Percentiles rank a stretch among this genome's conserved stretches.
These are phyloP conservation scores for Chelonus formosanus DNA, from an alignment of 2,888 invertebrate species.

Conservation along the genomic window DNA sequence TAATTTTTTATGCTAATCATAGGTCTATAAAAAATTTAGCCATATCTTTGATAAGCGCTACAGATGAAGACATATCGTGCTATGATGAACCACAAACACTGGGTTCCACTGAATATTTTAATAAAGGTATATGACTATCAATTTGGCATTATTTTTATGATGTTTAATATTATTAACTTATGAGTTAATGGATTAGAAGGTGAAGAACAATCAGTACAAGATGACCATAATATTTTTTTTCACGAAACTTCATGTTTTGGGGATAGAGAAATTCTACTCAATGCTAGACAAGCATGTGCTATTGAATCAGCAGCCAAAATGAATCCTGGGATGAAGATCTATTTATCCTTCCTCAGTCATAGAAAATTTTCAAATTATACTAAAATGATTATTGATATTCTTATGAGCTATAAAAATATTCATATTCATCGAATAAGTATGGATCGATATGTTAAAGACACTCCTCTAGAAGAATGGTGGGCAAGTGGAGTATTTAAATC, in stretches of 20 bases:
- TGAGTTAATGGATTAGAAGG: constrained; percentile 16
- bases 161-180: not conserved
- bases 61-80: no score
- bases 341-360: constrained; percentile 69
- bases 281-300: constrained; percentile 73
- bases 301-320: constrained; percentile 74
- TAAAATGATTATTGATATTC: constrained; percentile 55
- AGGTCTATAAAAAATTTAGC: no score
- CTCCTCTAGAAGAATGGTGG: constrained; percentile 71
- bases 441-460: constrained; percentile 67
- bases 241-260: constrained; percentile 73
- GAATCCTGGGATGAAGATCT: constrained; percentile 70
- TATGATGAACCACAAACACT: no score
- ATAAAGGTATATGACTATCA: no score
- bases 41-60: no score
- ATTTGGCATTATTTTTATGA: not conserved
- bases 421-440: constrained; percentile 67
- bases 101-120: no score
- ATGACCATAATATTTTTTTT: constrained; percentile 71
- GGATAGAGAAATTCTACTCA: constrained; percentile 64
- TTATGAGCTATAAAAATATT: constrained; percentile 67
- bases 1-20: no score
- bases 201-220: constrained; percentile 49
- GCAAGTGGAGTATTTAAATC: constrained; percentile 65
- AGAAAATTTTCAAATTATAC: constrained; percentile 53